A percentile compares a stretch with the other conserved stretches of the same genome.
Conservation (phyloP, 2,888 invertebrate species). For the Isoperla grammatica region DNA sequence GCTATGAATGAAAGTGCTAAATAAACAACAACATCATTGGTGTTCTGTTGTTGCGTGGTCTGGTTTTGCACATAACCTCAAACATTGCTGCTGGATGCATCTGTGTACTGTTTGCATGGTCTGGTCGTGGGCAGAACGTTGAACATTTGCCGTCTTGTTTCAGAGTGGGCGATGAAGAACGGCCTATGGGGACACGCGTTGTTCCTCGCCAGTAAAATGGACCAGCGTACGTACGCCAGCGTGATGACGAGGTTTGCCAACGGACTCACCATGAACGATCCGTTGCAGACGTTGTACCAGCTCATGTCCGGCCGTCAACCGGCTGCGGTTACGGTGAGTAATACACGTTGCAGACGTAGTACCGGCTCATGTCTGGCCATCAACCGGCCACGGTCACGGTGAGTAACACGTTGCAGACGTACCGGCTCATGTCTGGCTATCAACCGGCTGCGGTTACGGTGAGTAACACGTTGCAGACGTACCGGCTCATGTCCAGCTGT, state of each 20-base stretch:
- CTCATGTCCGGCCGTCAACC: slow-evolving; percentile 78
- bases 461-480: too few relatives aligned
- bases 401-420: slow-evolving; percentile 62
- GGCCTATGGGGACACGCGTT: slow-evolving; percentile 93
- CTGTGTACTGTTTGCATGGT: too few relatives aligned
- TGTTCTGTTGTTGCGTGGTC: too few relatives aligned
- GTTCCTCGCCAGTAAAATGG: slow-evolving; percentile 81
- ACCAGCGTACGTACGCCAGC: slow-evolving; percentile 74
- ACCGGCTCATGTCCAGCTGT: background rate
- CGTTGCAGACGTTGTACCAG: slow-evolving; percentile 90
- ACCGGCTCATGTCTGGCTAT: slow-evolving; percentile 80
- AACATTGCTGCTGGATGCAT: too few relatives aligned
- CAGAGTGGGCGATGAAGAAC: slow-evolving; percentile 86
- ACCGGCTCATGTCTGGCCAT: slow-evolving; percentile 47
- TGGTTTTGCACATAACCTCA: too few relatives aligned
- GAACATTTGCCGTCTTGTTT: slow-evolving; percentile 32
- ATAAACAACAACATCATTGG: too few relatives aligned
- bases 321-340: slow-evolving; percentile 65
- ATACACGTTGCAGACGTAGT: too few relatives aligned
- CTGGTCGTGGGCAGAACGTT: too few relatives aligned
- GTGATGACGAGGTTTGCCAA: slow-evolving; percentile 87
- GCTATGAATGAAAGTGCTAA: too few relatives aligned
- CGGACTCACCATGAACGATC: slow-evolving; percentile 75
- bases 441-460: slow-evolving; percentile 73
- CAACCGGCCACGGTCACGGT: slow-evolving; percentile 73